A percentile compares a stretch with the other conserved stretches of the same genome.
phyloP scores from a whole-genome alignment of 2,797 vertebrate species.

The Microhierax caerulescens region DNA sequence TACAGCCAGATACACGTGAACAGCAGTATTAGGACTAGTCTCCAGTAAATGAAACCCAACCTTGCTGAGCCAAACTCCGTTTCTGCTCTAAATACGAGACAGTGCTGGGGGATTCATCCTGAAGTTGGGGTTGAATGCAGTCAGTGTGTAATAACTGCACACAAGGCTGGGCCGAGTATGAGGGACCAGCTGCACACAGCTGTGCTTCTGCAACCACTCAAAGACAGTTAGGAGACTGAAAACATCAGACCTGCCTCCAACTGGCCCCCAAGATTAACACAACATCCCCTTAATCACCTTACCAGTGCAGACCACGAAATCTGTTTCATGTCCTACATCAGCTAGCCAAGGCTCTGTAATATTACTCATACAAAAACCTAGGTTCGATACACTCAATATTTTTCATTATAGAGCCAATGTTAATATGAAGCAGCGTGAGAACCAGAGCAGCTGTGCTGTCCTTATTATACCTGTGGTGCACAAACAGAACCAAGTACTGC shows the following conservation, averaged over 20 bases:
- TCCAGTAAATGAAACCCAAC: neutral
- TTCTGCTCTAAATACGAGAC: neutral
- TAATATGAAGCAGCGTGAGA: neutral
- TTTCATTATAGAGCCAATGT: neutral
- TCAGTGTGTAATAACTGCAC: neutral
- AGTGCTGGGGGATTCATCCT: rapidly evolving
- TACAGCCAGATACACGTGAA: neutral
- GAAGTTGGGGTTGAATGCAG: neutral
- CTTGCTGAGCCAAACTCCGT: neutral
- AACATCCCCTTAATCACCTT: neutral
- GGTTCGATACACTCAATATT: neutral
- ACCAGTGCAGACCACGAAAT: neutral
- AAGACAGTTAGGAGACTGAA: neutral
- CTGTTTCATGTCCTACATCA: neutral
- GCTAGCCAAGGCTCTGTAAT: neutral
- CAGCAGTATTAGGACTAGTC: rapidly evolving
- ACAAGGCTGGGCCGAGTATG: neutral
- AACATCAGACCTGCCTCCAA: neutral
- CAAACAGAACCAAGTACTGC: neutral
- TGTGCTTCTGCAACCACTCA: neutral
- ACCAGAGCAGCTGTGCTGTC: neutral
- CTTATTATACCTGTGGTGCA: neutral
- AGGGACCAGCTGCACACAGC: neutral
- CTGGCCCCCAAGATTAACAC: neutral
- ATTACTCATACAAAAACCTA: neutral